Base-by-base conservation (phyloP, 2,797 vertebrate genomes). In the Sphenopsis melanotis region DNA sequence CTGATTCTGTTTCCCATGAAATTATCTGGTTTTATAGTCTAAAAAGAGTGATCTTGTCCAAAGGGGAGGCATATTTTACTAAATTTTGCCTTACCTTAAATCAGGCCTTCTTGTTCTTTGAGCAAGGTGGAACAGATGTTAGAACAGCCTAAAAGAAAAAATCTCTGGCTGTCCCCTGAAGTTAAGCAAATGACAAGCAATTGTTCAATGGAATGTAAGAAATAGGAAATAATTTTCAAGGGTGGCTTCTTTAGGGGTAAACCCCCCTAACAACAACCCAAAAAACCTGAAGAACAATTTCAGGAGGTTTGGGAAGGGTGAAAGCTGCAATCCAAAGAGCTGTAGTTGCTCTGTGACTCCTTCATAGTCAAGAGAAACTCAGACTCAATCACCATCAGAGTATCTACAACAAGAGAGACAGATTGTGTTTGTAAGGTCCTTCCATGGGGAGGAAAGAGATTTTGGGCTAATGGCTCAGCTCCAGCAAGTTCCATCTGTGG, bases 1-100 rank as follows among this genome's bases (percentile, higher is more conserved):
- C 52, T 93, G 53, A 76, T 93, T 91, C 27, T 49, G 10, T 89
- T 95, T 81, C 79, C 59, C 32, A 82, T 53, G 37, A 94, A 83
- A 89, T 87, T 39, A 71, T 69, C 50, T 26, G 6, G 32, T 57
- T 87, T 87, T 64, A 44, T 24, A 19, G 42, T n/a, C 46, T 29
- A 49, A 72, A 85, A 94, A 74, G 29, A 60, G 20, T 63, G 16
- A 61, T 64, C 55, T 57, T 79, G 34, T 80, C 42, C 69, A 87
- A 88, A 90, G 15, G 29, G 22, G 57, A 91, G 22, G 30, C 10
- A 44, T 50, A 78, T 77, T 95, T 96, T 68, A 59, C n/a, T 74
- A 42, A 85, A 77, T 71, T n/a, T 49, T 80, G 11, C 26, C 24
- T 57, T 87, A 39, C 24, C 42, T 85, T 92, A 80, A 71, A 81